Evolutionary conservation across 1,140 invertebrate species (phyloP), one percentile per base, ranked within the genome.

Genomic region (Drosophila pectinifera): DNA sequence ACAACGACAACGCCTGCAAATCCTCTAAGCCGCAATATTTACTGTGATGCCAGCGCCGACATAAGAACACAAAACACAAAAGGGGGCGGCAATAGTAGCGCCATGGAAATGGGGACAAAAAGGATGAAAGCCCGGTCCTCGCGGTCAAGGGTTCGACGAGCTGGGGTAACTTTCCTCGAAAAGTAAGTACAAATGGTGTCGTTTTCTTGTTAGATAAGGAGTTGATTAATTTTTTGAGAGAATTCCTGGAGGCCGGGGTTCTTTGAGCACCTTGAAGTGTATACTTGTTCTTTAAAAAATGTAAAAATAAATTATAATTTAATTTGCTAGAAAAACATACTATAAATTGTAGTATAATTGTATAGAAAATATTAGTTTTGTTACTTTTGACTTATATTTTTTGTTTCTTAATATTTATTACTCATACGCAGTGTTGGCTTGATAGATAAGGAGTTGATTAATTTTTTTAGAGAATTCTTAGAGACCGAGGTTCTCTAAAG

Each of bases 21-120:
- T 63, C 76, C 62, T 67, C 72, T 84, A 84, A 84, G 80, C 72
- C 76, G 38, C 62, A 75, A 81, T 81, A 81, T 81, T 80, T 81
- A 78, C 78, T 80, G 42, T 58, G 77, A 54, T 69, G 64, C 53
- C 57, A 73, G 51, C 53, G 53, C 49, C 48, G 53, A 31, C 63
- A 62, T 26, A 31, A 10, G 28, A 16, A 43, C 49, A 55, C 16
- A 14, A 36, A 49, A 46, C 36, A 45, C 14, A 45, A 24, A 43
- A 43, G 20, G 8, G n/a, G 45, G 64, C 18, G 34, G 58, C 26
- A 42, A 20, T 36, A 42, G 43, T 26, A 34, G 45, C 14, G 46
- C 39, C 14, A 20, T 18, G 18, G n/a, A 43, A 51, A 51, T 41
- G 38, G 18, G 18, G 16, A 8, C 6, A 42, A 42, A 43, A 28